Base-by-base conservation (phyloP, 2,797 vertebrate genomes). In the Tolypeutes matacus region DNA sequence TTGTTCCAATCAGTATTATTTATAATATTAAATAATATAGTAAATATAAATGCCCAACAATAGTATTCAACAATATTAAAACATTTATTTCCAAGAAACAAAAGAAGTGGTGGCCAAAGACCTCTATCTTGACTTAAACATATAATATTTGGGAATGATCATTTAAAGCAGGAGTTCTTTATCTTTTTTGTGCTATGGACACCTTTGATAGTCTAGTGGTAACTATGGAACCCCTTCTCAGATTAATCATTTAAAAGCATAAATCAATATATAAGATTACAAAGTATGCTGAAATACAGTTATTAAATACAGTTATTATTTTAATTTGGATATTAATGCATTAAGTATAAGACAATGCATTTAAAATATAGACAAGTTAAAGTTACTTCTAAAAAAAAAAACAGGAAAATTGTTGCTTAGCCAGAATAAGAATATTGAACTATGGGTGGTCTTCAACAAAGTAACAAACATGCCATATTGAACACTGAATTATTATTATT, bases 1-100 rank as follows among this genome's bases (percentile, higher is more conserved):
- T 64, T 77, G 8, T 75, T 94, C 80, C 67, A 80, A 78, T 25
- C 34, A 84, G 78, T 83, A 65, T 73, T 81, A 83, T 87, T 87
- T 51, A 82, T 49, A 75, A 49, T 7, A 42, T 18, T 31, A 73
- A 73, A 87, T 77, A 95, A 81, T 18, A 67, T 31, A 67, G 56
- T n/a, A 89, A 31, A 34, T n/a, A 75, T 27, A 93, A 34, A 69
- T 86, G 25, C 3, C 31, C 53, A 27, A 53, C 51, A 84, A 87
- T 0, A 96, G 14, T 78, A 86, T 7, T 39, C 42, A 49, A 70
- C 49, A 96, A 60, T 10, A 60, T 46, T 75, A 75, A 75, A 36
- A 46, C 39, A 73, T 42, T 73, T 31, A 46, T 73, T 73, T 73
- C 42, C 42, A 73, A 49, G 42, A 27, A 75, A 75, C 29, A 75